These are phyloP conservation scores for Rhimphoctona megacephalus DNA, from an alignment of 2,888 invertebrate species.

Conservation along the genomic window DNA sequence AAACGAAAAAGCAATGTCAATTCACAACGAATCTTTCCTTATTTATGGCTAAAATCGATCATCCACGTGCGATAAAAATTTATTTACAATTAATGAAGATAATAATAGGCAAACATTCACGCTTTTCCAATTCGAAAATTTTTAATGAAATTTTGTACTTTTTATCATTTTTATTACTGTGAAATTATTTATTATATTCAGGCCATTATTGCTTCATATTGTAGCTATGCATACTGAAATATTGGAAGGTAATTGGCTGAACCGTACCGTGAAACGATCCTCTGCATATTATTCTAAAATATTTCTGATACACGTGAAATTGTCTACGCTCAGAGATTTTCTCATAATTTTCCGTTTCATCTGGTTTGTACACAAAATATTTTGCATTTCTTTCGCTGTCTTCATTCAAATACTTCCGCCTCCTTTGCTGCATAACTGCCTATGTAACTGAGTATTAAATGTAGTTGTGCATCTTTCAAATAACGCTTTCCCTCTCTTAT, in stretches of 20 bases:
- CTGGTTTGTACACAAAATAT: constrained; percentile 18
- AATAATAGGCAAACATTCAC: background rate
- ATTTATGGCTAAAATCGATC: background rate
- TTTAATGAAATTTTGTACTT: background rate
- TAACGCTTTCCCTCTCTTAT: constrained; percentile 19
- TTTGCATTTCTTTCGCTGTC: background rate
- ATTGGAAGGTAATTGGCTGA: background rate
- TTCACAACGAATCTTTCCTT: background rate
- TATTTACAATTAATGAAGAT: background rate
- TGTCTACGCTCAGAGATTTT: constrained; percentile 13
- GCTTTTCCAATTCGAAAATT: background rate
- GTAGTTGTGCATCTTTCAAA: background rate
- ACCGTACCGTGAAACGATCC: background rate
- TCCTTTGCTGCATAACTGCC: constrained; percentile 39
- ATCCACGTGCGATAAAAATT: background rate
- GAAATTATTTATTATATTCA: background rate
- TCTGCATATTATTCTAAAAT: constrained; percentile 33
- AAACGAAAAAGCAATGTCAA: background rate
- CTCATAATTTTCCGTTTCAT: constrained; percentile 64
- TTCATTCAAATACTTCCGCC: constrained; percentile 49
- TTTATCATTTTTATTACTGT: background rate
- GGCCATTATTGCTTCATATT: background rate
- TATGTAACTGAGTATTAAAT: background rate
- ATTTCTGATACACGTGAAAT: constrained; percentile 17
- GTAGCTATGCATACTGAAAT: background rate